A percentile compares a stretch with the other conserved stretches of the same genome.
These are phyloP conservation scores for Globia sparganii DNA, from an alignment of 2,888 invertebrate genomes.

Conservation along the genomic window DNA sequence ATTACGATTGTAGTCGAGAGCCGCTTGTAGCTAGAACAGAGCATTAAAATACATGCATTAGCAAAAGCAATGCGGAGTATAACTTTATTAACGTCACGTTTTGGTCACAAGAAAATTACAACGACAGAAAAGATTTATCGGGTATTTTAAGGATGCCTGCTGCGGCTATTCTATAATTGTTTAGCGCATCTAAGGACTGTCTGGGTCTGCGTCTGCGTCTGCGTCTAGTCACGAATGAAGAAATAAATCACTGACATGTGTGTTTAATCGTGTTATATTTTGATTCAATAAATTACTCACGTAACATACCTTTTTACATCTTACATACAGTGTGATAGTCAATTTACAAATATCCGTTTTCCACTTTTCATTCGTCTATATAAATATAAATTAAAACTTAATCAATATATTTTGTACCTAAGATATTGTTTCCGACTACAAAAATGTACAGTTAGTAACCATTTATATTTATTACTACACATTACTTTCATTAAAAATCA, in stretches of 20 bases:
- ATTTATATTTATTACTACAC: slow-evolving; percentile 64
- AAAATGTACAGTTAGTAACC: slow-evolving; percentile 72
- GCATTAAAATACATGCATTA: slow-evolving; percentile 3
- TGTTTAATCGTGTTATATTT: slow-evolving; percentile 88
- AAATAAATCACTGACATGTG: slow-evolving; percentile 65
- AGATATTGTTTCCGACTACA: slow-evolving; percentile 79
- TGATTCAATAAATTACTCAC: slow-evolving; percentile 90
- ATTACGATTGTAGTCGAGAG: slow-evolving; percentile 11
- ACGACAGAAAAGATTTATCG: slow-evolving; percentile 19
- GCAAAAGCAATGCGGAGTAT: not conserved
- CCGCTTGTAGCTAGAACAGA: not conserved
- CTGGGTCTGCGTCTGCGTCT: slow-evolving; percentile 10
- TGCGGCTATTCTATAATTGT: slow-evolving; percentile 13
- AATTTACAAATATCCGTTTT: slow-evolving; percentile 86
- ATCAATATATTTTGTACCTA: slow-evolving; percentile 88
- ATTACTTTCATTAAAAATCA: slow-evolving; percentile 57
- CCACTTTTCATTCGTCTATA: slow-evolving; percentile 77
- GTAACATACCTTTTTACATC: slow-evolving; percentile 89
- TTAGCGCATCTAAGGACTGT: slow-evolving; percentile 9
- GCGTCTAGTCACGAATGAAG: not conserved
- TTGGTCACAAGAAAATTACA: slow-evolving; percentile 29
- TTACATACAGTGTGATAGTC: slow-evolving; percentile 83
- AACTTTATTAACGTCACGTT: slow-evolving; percentile 20
- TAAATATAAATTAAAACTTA: slow-evolving; percentile 82
- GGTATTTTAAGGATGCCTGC: slow-evolving; percentile 1